Base-by-base conservation (phyloP, 2,797 vertebrate genomes). In the Malurus splendens region DNA sequence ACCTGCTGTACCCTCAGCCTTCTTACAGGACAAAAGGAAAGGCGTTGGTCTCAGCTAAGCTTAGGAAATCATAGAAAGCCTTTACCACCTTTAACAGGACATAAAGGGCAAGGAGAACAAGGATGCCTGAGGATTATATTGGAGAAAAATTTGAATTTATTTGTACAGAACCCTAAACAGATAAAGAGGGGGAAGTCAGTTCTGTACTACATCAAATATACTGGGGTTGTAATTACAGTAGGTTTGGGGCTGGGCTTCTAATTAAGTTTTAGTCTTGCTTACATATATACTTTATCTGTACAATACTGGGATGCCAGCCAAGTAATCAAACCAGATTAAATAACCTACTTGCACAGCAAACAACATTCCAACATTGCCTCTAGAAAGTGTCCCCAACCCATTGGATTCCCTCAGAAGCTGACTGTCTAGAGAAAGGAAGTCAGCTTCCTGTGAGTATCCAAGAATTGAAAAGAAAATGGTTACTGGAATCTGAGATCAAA, bases 111-210 rank as follows among this genome's bases (percentile, higher is more conserved):
- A 65, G 42, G 83, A 57, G 14, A 77, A 22, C 18, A 54, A 80
- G 12, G 2, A 14, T n/a, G 8, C 0, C 18, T 56, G 9, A 38
- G 28, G 47, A 39, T 23, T 18, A 3, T 15, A 28, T 41, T 57
- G 65, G 14, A 76, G 14, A 33, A 59, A 82, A 86, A 66, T 14
- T 18, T 23, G 41, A 73, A 51, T 27, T 74, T 57, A 38, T 74
- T 71, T 54, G 6, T 42, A 48, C 28, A 48, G 55, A 84, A 59
- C 3, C n/a, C 7, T 80, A 67, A 70, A 48, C 10, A 23, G 4
- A 36, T n/a, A 51, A 59, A 42, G 7, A 45, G 3, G 7, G 6
- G 17, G 14, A 55, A 55, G 10, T 15, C 0, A 0, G 5, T 73
- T 82, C 71, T 59, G 20, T 12, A 8, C 24, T 67, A 24, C 7